Evolutionary conservation across 2,113 vertebrate species (phyloP).

Genomic region (Onychostoma macrolepis): DNA sequence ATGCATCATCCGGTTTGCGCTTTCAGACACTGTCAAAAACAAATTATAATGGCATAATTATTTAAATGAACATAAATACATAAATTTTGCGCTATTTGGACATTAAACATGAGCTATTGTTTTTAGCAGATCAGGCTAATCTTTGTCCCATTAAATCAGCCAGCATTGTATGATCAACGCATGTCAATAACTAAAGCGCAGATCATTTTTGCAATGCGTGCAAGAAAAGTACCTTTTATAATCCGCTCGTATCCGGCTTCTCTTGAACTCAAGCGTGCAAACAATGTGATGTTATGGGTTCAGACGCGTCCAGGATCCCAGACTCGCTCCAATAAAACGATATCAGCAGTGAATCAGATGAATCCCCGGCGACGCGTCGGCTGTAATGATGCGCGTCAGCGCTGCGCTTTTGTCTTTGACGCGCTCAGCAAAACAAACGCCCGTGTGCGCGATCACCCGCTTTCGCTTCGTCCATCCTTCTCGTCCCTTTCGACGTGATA

Average conservation of each 20-base stretch:
- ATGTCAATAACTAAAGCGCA: too few relatives aligned
- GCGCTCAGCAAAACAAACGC: conserved; percentile 10
- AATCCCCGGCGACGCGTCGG: not conserved
- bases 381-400: not conserved
- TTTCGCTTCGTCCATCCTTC: conserved; percentile 16
- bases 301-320: not conserved
- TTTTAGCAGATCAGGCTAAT: conserved; percentile 42
- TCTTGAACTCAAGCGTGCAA: not conserved
- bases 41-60: not conserved
- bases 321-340: not conserved
- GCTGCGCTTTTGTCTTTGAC: not conserved
- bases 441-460: not conserved
- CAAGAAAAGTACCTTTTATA: not conserved
- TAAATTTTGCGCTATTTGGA: not conserved
- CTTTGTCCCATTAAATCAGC: not conserved
- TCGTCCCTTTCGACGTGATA: not conserved
- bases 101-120: conserved; percentile 10
- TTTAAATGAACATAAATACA: not conserved
- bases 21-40: not conserved
- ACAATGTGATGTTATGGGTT: not conserved
- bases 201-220: not conserved
- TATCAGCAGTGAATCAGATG: not conserved
- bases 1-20: not conserved
- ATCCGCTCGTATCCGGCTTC: not conserved
- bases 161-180: not conserved